Conservation (phyloP, 2,888 invertebrate genomes). For the Agriopis marginaria region DNA sequence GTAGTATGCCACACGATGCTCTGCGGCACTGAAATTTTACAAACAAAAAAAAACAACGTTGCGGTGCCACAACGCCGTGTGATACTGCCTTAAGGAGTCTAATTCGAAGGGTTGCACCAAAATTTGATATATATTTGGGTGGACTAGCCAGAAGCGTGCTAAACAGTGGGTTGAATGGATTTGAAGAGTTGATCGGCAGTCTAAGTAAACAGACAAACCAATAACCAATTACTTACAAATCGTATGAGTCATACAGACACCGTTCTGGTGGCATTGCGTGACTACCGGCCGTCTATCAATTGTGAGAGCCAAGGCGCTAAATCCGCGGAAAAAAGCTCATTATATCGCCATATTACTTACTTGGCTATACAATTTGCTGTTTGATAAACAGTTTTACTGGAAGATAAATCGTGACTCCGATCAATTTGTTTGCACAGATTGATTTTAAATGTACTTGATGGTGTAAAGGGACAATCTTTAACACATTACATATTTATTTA, state of each 20-base stretch:
- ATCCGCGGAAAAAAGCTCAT: slow-evolving; percentile 48
- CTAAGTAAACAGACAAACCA: slow-evolving; percentile 8
- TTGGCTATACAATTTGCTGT: slow-evolving; percentile 44
- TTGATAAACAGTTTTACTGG: slow-evolving; percentile 37
- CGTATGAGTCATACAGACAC: slow-evolving; percentile 27
- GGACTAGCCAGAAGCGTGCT: too few relatives aligned
- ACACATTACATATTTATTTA: neutral
- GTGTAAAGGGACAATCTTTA: neutral
- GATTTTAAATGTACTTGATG: neutral
- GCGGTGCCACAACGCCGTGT: too few relatives aligned
- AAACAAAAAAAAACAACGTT: too few relatives aligned
- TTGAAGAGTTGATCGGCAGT: too few relatives aligned
- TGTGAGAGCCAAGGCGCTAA: slow-evolving; percentile 48
- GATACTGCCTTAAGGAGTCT: too few relatives aligned
- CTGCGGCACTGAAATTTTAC: too few relatives aligned
- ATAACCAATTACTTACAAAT: slow-evolving; percentile 15
- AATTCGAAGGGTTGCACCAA: too few relatives aligned
- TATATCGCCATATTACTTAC: slow-evolving; percentile 44
- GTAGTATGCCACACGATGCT: too few relatives aligned
- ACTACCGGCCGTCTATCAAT: slow-evolving; percentile 45
- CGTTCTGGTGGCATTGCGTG: slow-evolving; percentile 43
- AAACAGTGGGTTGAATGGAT: too few relatives aligned
- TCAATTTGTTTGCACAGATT: slow-evolving; percentile 22
- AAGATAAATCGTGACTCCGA: slow-evolving; percentile 25
- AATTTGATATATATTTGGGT: too few relatives aligned